Conservation (phyloP, 2,113 vertebrate species). For the Ursus arctos region DNA sequence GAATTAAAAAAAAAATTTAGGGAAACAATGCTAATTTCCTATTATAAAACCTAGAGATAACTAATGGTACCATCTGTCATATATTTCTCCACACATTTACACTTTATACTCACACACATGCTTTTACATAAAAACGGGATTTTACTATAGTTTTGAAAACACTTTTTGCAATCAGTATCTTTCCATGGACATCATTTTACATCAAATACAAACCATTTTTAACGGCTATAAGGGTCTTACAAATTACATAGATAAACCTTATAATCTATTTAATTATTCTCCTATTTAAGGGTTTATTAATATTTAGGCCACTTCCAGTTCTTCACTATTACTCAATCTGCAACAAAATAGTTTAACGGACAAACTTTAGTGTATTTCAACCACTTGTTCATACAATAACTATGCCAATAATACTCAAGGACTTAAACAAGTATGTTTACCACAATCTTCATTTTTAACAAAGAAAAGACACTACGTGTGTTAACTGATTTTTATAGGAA, state of each 20-base stretch:
- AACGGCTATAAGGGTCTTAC: neutral
- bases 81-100: slow-evolving; percentile 8
- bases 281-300: slow-evolving; percentile 36
- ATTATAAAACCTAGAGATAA: slow-evolving; percentile 41
- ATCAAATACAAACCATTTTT: slow-evolving; percentile 51
- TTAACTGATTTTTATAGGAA: slow-evolving; percentile 35
- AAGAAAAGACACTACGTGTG: neutral
- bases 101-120: neutral
- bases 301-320: slow-evolving; percentile 22
- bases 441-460: slow-evolving; percentile 55
- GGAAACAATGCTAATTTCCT: neutral
- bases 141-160: slow-evolving; percentile 2
- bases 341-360: slow-evolving; percentile 14
- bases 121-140: slow-evolving; percentile 49
- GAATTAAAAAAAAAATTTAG: neutral
- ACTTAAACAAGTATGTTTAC: neutral
- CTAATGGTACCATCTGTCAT: neutral
- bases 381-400: slow-evolving; percentile 36
- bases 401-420: neutral
- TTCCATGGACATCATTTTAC: slow-evolving; percentile 43
- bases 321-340: slow-evolving; percentile 51
- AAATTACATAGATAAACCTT: neutral
- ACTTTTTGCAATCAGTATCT: slow-evolving; percentile 40
- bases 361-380: slow-evolving; percentile 59
- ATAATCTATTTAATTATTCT: slow-evolving; percentile 25